Percentiles rank a stretch among this genome's conserved stretches.
Evolutionary conservation across 1,140 invertebrate species (phyloP).

Genomic region (Thaumatotibia leucotreta): DNA sequence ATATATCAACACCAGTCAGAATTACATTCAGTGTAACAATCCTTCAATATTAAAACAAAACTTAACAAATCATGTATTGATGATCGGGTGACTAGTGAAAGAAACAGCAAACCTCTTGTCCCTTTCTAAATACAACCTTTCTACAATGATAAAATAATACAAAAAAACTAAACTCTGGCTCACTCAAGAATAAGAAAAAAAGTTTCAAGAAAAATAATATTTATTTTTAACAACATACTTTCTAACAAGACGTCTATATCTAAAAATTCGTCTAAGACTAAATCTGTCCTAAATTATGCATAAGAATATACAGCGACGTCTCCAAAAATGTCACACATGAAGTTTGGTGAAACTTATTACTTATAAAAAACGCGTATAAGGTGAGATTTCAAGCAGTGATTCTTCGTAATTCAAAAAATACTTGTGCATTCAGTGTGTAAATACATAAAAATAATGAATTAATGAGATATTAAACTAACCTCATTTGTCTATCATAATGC

Average conservation of each 20-base stretch:
- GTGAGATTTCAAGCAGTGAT: background rate
- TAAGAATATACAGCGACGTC: background rate
- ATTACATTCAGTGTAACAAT: too few relatives aligned
- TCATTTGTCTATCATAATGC: background rate
- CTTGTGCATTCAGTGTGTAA: background rate
- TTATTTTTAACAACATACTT: too few relatives aligned
- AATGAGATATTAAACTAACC: background rate
- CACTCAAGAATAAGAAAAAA: too few relatives aligned
- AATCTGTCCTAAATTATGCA: too few relatives aligned
- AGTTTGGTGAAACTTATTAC: background rate
- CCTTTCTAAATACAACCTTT: background rate
- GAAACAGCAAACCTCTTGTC: background rate
- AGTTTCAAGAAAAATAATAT: too few relatives aligned
- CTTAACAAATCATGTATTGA: background rate
- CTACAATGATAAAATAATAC: too few relatives aligned
- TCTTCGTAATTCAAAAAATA: background rate
- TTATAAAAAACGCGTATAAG: background rate
- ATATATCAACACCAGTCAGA: too few relatives aligned
- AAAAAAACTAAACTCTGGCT: too few relatives aligned
- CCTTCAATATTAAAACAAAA: too few relatives aligned
- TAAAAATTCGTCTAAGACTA: too few relatives aligned
- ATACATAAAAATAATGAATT: too few relatives aligned
- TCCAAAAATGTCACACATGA: background rate
- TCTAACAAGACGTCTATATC: too few relatives aligned
- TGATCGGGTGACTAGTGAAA: background rate